Base-by-base conservation (phyloP, 2,797 vertebrate species). In the Lepilemur septentrionalis region DNA sequence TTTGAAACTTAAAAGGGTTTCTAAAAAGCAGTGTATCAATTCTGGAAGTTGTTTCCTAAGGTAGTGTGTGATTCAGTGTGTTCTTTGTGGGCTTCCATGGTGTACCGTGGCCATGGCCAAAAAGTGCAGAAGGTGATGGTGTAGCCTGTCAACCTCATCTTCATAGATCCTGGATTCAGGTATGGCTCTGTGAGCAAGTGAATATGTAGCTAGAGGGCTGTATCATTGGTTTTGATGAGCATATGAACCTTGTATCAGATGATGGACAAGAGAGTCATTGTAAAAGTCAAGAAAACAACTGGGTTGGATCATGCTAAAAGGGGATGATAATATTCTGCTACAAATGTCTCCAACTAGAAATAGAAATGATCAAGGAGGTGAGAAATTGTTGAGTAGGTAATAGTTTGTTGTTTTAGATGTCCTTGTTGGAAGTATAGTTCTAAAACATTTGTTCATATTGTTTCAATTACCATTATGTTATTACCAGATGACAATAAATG, bases 121-220 rank as follows among this genome's bases (percentile, higher is more conserved):
- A 99, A 99, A 98, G 98, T 99, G 89, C 99, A 99, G 99, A 99
- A 99, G 98, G 99, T 99, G 96, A 99, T 99, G 99, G 99, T 99
- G 59, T 99, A 99, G 97, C 99, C 99, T 81, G 99, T 99, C 96
- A 79, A 18, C 23, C 38, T 89, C 7, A 50, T 73, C 76, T 55
- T 79, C 76, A 35, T 79, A 80, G 46, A 38, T 83, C 43, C 35
- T 20, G 0, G 18, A 48, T 50, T 86, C n/a, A 50, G 9, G 48
- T 59, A 12, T 89, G 85, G 46, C 28, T 72, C 43, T 50, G 4
- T 48, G 15, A 93, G 25, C 18, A 38, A 38, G 73, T 43, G 25
- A 59, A 73, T 57, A 55, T 79, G 38, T 28, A 38, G 28, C 2
- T 35, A 30, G 41, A 82, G 35, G 20, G 48, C n/a, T 28, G 23